A percentile compares a stretch with the other conserved stretches of the same genome.
phyloP scores from a whole-genome alignment of 2,113 vertebrate genomes.

The Damaliscus lunatus region DNA sequence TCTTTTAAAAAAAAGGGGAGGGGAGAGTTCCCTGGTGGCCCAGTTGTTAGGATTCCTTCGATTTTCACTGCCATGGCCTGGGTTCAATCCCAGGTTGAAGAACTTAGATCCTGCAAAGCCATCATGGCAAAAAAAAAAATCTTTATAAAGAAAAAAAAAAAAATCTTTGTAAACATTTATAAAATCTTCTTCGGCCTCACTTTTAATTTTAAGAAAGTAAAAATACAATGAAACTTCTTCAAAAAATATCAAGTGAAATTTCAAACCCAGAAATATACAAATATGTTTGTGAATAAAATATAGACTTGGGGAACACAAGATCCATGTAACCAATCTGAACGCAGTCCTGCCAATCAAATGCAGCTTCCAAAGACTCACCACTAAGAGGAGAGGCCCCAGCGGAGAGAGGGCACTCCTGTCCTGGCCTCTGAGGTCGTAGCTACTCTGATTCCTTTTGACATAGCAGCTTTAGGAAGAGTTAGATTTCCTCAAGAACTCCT shows the following conservation, averaged over 20 bases:
- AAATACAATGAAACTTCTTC: not conserved
- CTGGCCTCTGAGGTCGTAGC: not conserved
- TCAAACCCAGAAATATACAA: conserved; percentile 23
- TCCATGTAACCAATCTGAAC: not conserved
- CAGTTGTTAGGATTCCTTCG: not conserved
- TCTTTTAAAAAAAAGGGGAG: not conserved
- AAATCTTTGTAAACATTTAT: not conserved
- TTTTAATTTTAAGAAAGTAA: conserved; percentile 24
- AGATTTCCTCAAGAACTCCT: not conserved
- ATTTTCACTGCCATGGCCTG: not conserved
- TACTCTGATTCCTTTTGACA: not conserved
- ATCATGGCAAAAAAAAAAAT: not conserved
- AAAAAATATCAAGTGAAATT: not conserved
- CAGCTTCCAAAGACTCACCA: not conserved
- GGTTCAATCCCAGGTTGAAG: not conserved
- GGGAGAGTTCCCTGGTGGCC: not conserved
- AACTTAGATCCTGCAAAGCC: not conserved
- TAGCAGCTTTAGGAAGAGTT: not conserved
- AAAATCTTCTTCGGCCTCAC: not conserved
- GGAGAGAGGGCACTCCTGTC: not conserved
- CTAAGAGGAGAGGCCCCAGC: not conserved
- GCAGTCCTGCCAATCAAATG: not conserved
- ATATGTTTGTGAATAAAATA: not conserved
- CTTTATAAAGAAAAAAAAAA: not conserved
- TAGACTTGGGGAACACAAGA: not conserved